Evolutionary conservation across 2,888 invertebrate species (phyloP).

Genomic region (Vandiemenella viatica): DNA sequence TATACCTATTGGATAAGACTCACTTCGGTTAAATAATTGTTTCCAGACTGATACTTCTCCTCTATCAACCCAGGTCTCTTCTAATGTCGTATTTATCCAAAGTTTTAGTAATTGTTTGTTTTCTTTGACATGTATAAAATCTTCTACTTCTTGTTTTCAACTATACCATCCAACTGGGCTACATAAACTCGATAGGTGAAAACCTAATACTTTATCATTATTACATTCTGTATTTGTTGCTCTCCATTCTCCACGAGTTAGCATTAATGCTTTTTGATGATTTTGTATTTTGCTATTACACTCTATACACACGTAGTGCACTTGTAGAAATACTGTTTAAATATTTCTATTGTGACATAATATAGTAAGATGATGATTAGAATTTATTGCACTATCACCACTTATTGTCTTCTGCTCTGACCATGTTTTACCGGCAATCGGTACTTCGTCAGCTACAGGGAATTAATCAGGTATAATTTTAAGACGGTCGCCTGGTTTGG

Average conservation of each 20-base stretch:
- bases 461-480: no score
- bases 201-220: not conserved
- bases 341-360: no score
- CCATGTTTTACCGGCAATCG: no score
- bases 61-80: not conserved
- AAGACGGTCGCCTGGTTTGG: no score
- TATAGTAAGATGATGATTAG: no score
- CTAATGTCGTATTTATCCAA: not conserved
- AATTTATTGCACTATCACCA: no score
- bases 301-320: not conserved
- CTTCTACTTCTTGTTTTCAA: not conserved
- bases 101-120: slow-evolving; percentile 2
- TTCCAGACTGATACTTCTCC: not conserved
- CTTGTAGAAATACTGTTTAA: no score
- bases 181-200: slow-evolving; percentile 1
- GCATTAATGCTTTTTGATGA: slow-evolving; percentile 1
- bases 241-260: not conserved
- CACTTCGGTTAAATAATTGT: not conserved
- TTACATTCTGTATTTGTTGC: not conserved
- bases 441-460: no score
- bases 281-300: not conserved
- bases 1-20: not conserved
- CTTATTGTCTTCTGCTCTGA: no score
- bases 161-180: slow-evolving; percentile 1
- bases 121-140: not conserved